Percentiles rank a stretch among this genome's conserved stretches.
These are phyloP conservation scores for Stratiolaelaps scimitus DNA, from an alignment of 1,140 invertebrate species.

Conservation along the genomic window DNA sequence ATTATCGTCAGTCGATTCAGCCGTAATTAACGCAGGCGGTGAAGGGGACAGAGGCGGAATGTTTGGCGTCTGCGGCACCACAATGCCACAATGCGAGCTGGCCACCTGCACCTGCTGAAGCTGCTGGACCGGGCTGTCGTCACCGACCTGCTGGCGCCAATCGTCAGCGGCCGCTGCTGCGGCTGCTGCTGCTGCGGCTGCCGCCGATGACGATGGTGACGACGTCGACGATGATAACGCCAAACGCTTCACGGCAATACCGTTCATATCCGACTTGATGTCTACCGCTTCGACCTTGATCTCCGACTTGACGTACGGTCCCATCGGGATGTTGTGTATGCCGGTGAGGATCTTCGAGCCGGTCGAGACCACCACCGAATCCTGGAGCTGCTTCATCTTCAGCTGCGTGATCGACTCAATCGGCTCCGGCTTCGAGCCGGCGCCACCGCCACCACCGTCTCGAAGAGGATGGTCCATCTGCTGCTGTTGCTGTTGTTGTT, in stretches of 20 bases:
- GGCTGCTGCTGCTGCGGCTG: too few relatives aligned
- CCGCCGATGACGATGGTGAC: too few relatives aligned
- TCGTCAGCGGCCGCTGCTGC: too few relatives aligned
- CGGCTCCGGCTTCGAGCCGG: background rate
- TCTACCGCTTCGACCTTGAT: conserved; percentile 12
- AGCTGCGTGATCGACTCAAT: conserved; percentile 16
- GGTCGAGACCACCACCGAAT: background rate
- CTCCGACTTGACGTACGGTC: background rate
- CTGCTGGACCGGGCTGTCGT: too few relatives aligned
- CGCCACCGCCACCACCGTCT: too few relatives aligned
- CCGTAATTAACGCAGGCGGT: background rate
- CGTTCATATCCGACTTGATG: background rate
- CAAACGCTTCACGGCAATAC: too few relatives aligned
- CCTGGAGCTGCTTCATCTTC: conserved; percentile 15
- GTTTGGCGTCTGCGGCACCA: conserved; percentile 10
- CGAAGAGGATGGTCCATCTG: too few relatives aligned
- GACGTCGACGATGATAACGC: too few relatives aligned
- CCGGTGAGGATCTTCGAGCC: background rate
- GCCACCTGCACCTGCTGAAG: too few relatives aligned
- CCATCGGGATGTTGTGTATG: background rate
- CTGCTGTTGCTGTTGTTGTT: too few relatives aligned
- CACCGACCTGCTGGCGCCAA: too few relatives aligned
- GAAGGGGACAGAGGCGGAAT: conserved; percentile 22
- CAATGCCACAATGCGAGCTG: conserved; percentile 14
- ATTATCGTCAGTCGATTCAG: conserved; percentile 4